phyloP scores from a whole-genome alignment of 2,888 invertebrate species.

The Poecilus cupreus region DNA sequence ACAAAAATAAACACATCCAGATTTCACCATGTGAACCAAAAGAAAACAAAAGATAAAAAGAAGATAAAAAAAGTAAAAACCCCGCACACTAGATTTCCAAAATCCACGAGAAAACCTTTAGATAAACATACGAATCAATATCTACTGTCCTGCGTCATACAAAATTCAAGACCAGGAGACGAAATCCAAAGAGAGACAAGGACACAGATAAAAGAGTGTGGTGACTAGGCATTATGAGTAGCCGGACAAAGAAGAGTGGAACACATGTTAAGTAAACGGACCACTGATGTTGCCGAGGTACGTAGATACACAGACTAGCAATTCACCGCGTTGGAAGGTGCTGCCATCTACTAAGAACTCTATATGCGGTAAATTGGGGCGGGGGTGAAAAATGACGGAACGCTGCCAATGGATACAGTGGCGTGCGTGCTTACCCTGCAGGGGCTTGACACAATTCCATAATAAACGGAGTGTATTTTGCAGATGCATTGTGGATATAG shows the following conservation, averaged over 20 bases:
- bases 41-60: neutral
- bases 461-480: neutral
- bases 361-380: neutral
- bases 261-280: neutral
- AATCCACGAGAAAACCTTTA: slow-evolving; percentile 23
- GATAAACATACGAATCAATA: slow-evolving; percentile 48
- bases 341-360: neutral
- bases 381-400: neutral
- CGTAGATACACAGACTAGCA: too few species aligned
- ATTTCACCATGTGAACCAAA: neutral
- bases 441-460: neutral
- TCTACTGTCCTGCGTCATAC: slow-evolving; percentile 32
- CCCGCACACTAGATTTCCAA: neutral
- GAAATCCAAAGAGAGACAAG: neutral
- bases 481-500: neutral
- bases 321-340: neutral
- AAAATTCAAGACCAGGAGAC: slow-evolving; percentile 30
- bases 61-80: slow-evolving; percentile 12
- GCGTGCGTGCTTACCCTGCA: neutral
- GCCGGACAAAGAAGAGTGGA: neutral
- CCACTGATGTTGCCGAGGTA: too few species aligned
- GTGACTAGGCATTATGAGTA: neutral
- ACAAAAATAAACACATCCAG: too few species aligned
- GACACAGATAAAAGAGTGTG: neutral
- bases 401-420: neutral